Conservation (phyloP, 2,888 invertebrate genomes). For the Chrysomela aeneicollis region DNA sequence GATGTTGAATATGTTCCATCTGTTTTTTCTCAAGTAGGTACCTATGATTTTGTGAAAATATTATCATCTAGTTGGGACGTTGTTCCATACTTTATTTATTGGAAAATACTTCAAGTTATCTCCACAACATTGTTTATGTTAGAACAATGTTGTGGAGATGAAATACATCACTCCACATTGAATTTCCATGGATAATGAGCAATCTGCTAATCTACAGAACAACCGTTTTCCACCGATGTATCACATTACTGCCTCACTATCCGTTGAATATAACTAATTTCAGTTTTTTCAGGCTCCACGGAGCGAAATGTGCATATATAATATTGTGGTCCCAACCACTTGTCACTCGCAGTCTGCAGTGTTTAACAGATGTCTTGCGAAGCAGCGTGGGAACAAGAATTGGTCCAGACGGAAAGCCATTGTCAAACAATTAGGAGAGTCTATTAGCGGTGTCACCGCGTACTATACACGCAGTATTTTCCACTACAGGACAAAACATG, state of each 20-base stretch:
- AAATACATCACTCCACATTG: too few relatives aligned
- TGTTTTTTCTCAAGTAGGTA: too few relatives aligned
- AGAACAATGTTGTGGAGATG: too few relatives aligned
- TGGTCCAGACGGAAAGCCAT: constrained; percentile 35
- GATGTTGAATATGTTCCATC: too few relatives aligned
- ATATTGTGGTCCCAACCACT: background rate
- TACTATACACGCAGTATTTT: constrained; percentile 43
- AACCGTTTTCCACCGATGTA: too few relatives aligned
- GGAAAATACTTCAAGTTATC: too few relatives aligned
- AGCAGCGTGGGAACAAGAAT: background rate
- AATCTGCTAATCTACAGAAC: too few relatives aligned
- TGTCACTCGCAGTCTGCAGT: background rate
- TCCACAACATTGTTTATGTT: too few relatives aligned
- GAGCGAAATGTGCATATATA: background rate
- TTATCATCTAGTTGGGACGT: too few relatives aligned
- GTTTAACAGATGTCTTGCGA: constrained; percentile 5
- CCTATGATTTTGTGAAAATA: too few relatives aligned
- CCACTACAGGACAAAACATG: background rate
- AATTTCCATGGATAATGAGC: too few relatives aligned
- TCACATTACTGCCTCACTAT: background rate
- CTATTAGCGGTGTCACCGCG: constrained; percentile 49
- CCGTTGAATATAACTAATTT: background rate
- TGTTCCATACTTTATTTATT: too few relatives aligned
- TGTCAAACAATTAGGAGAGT: constrained; percentile 51
- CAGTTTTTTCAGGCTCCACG: background rate